Evolutionary conservation across 2,113 vertebrate species (phyloP).

Genomic region (Pycnonotus jocosus): DNA sequence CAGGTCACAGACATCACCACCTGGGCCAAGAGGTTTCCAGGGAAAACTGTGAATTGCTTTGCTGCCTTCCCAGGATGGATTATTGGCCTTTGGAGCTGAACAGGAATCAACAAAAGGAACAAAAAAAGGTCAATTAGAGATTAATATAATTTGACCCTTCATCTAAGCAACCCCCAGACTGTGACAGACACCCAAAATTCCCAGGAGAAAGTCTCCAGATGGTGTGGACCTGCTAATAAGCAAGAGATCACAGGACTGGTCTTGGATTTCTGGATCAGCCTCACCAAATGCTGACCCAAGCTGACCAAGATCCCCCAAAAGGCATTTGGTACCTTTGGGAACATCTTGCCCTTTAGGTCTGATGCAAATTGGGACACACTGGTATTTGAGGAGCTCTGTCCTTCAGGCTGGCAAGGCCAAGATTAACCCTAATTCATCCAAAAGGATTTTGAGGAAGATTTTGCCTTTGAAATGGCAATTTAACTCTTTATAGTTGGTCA

Average conservation of each 20-base stretch:
- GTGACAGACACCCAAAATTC: background rate
- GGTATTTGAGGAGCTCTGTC: background rate
- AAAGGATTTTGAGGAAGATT: background rate
- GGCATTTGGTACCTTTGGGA: background rate
- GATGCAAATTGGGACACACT: accelerated
- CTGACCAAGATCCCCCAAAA: background rate
- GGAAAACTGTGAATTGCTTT: background rate
- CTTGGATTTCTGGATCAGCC: background rate
- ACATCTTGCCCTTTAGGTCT: background rate
- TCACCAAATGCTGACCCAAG: background rate
- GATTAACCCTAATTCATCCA: background rate
- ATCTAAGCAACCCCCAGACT: background rate
- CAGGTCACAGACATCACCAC: accelerated
- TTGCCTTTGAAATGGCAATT: background rate
- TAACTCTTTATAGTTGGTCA: background rate
- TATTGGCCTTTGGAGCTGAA: background rate
- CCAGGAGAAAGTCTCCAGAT: background rate
- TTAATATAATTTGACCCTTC: background rate
- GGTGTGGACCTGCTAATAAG: background rate
- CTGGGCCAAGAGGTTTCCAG: background rate
- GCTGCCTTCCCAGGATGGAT: background rate
- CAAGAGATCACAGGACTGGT: accelerated
- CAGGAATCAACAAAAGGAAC: background rate
- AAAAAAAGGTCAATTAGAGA: background rate
- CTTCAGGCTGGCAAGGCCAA: accelerated